These are phyloP conservation scores for Argynnis bischoffii DNA, from an alignment of 2,888 invertebrate species.

Conservation along the genomic window DNA sequence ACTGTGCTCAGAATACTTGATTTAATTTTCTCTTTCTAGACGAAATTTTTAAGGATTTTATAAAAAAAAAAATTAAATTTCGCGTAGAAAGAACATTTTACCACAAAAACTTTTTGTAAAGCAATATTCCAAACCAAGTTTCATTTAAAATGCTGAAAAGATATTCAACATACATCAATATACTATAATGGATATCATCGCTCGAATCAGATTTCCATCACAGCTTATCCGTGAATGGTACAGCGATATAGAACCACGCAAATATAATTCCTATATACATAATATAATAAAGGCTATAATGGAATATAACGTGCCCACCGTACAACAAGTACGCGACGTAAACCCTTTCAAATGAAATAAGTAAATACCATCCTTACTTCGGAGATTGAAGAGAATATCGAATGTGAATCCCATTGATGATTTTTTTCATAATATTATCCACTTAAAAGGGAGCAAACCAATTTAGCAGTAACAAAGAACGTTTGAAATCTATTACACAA, in stretches of 20 bases:
- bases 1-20: slow-evolving; percentile 16
- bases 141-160: slow-evolving; percentile 2
- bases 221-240: slow-evolving; percentile 27
- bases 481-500: neutral
- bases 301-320: neutral
- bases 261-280: slow-evolving; percentile 13
- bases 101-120: too few species aligned
- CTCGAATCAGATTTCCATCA: slow-evolving; percentile 37
- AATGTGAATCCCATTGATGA: slow-evolving; percentile 28
- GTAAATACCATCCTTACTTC: slow-evolving; percentile 20
- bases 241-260: neutral
- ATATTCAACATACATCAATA: neutral
- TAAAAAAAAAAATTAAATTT: too few species aligned
- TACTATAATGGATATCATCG: slow-evolving; percentile 33
- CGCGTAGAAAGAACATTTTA: too few species aligned
- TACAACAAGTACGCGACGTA: slow-evolving; percentile 12
- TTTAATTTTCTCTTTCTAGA: slow-evolving; percentile 10
- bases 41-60: slow-evolving; percentile 3
- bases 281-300: slow-evolving; percentile 11
- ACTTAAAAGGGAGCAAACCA: slow-evolving; percentile 5
- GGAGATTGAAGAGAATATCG: slow-evolving; percentile 30
- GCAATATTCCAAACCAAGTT: neutral
- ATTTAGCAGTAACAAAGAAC: neutral
- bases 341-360: slow-evolving; percentile 25
- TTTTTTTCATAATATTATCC: slow-evolving; percentile 13